Conservation (phyloP, 2,113 vertebrate genomes). For the Leuciscus idus region DNA sequence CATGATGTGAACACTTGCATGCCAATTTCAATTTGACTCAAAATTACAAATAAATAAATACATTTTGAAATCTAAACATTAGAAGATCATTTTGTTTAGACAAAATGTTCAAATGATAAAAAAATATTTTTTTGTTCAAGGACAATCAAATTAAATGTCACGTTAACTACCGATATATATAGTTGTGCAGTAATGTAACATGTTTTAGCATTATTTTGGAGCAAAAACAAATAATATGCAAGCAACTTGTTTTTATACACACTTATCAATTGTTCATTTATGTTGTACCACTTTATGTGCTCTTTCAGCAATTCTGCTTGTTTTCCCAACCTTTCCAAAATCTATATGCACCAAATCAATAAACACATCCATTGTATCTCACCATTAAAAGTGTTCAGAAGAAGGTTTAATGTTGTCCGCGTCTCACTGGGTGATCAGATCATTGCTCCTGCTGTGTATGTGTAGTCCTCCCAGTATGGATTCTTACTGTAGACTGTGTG, state of each 20-base stretch:
- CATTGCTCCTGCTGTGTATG: slow-evolving; percentile 22
- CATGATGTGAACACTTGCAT: background rate
- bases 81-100: background rate
- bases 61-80: background rate
- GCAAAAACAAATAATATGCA: background rate
- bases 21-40: background rate
- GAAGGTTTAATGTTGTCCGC: slow-evolving; percentile 42
- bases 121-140: no score
- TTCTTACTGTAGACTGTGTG: slow-evolving; percentile 46
- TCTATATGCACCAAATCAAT: background rate
- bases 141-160: no score
- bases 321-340: background rate
- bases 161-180: background rate
- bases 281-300: background rate
- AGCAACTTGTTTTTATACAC: background rate
- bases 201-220: background rate
- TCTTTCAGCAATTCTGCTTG: background rate
- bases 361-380: slow-evolving; percentile 46
- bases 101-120: background rate
- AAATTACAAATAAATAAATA: background rate
- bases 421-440: slow-evolving; percentile 26
- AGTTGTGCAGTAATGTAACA: background rate
- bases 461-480: slow-evolving; percentile 47
- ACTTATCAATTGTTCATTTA: background rate
- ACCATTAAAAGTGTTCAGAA: slow-evolving; percentile 61